These are phyloP conservation scores for Phrynosoma platyrhinos DNA, from an alignment of 2,113 vertebrate species.

Conservation along the genomic window DNA sequence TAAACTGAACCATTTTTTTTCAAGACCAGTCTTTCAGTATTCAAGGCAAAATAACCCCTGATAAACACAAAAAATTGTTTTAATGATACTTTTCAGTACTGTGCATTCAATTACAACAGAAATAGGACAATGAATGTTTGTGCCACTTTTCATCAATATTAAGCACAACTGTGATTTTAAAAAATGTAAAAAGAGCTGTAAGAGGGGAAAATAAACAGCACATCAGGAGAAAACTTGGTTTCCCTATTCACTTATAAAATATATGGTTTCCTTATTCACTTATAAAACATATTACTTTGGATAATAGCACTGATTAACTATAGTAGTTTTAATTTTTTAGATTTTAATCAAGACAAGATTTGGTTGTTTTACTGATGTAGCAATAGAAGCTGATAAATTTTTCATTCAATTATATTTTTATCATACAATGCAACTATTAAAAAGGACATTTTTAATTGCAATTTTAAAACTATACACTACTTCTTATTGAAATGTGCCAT, in stretches of 20 bases:
- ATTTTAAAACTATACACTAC: background rate
- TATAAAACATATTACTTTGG: background rate
- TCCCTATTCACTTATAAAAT: background rate
- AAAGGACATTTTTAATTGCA: slow-evolving; percentile 13
- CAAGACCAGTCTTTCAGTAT: slow-evolving; percentile 39
- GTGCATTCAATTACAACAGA: slow-evolving; percentile 6
- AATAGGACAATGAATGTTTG: background rate
- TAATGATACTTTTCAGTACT: background rate
- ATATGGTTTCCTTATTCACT: background rate
- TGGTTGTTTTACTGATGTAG: background rate
- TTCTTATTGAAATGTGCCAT: background rate
- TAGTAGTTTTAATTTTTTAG: background rate
- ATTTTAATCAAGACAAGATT: background rate
- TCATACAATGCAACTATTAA: background rate
- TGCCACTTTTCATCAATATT: background rate
- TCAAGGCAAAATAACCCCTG: slow-evolving; percentile 13
- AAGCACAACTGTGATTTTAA: background rate
- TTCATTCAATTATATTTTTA: background rate
- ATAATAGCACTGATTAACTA: background rate
- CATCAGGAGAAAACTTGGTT: background rate
- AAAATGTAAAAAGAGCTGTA: background rate
- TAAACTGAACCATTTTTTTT: slow-evolving; percentile 17
- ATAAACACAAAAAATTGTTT: background rate
- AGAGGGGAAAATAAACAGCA: background rate
- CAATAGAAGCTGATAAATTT: slow-evolving; percentile 19